These are phyloP conservation scores for Myiotriccus ornatus DNA, from an alignment of 2,797 vertebrate species.

Conservation along the genomic window DNA sequence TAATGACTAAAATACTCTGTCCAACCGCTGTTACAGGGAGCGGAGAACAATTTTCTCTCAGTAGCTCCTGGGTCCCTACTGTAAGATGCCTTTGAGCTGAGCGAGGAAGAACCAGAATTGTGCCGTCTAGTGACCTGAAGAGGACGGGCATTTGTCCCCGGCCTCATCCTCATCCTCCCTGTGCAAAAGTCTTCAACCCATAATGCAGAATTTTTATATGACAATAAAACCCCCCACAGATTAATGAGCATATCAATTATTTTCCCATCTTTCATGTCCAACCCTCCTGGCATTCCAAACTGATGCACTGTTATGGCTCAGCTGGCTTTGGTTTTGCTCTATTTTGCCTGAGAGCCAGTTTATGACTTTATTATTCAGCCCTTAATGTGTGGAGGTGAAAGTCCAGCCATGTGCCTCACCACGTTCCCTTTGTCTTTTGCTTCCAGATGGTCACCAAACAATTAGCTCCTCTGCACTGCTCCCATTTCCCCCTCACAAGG, in stretches of 20 bases:
- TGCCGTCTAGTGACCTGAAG: slow-evolving; percentile 22
- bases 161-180: background rate
- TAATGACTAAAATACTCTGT: background rate
- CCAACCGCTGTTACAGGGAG: background rate
- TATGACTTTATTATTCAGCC: background rate
- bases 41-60: background rate
- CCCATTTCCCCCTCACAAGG: background rate
- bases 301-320: background rate
- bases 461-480: background rate
- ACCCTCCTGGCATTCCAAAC: background rate
- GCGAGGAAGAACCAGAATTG: background rate
- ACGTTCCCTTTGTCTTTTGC: background rate
- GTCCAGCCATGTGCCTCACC: background rate
- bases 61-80: background rate
- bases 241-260: background rate
- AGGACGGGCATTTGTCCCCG: background rate
- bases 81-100: background rate
- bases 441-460: background rate
- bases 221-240: background rate
- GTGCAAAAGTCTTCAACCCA: background rate
- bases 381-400: background rate
- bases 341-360: background rate
- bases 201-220: background rate
- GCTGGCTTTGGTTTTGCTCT: background rate
- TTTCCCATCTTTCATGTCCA: background rate